Base-by-base conservation (phyloP, 1,140 invertebrate genomes). In the Babylonia areolata region DNA sequence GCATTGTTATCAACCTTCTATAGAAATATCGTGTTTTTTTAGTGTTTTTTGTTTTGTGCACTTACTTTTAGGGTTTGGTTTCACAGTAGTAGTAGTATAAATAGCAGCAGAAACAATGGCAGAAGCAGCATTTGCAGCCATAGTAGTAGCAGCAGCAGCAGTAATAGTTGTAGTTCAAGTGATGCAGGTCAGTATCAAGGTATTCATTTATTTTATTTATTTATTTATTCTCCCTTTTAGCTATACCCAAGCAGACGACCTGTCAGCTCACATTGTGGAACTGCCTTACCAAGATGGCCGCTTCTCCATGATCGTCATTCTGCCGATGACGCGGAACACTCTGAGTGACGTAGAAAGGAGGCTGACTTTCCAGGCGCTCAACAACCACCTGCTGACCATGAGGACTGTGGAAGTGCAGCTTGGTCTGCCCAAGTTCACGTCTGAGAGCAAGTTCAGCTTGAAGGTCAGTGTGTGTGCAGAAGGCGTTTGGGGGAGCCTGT, bases 261-360 rank as follows among this genome's bases (percentile, higher is more conserved):
- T 97, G 20, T 95, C 96, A 86, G 96, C 97, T 80, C 95, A 96
- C 89, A 96, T 97, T 51, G 90, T 97, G 40, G 96, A 95, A 5
- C 90, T 97, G 3, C 97, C 97, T 0, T 97, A 97, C 91, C 96
- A 96, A 91, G 96, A 95, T 1, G 93, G 91, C 15, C 92, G 92
- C 9, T 69, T 94, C 20, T 90, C 90, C 84, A 96, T 97, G 96
- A 96, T 97, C 84, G 96, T 98, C 42, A 92, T 99, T 0, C 94
- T 97, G 35, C 97, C 97, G 0, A 93, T 93, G 37, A 81, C 89
- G 39, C 71, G 89, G 23, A 87, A 90, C 3, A 93, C 95, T 5
- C 79, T 94, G 3, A 90, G 91, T 5, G 86, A 91, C 1, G 90
- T 97, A 23, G 95, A 96, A 88, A 89, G 91, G 0, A 89, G 87